Evolutionary conservation across 2,888 invertebrate genomes (phyloP).

Genomic region (Monochamus alternatus): DNA sequence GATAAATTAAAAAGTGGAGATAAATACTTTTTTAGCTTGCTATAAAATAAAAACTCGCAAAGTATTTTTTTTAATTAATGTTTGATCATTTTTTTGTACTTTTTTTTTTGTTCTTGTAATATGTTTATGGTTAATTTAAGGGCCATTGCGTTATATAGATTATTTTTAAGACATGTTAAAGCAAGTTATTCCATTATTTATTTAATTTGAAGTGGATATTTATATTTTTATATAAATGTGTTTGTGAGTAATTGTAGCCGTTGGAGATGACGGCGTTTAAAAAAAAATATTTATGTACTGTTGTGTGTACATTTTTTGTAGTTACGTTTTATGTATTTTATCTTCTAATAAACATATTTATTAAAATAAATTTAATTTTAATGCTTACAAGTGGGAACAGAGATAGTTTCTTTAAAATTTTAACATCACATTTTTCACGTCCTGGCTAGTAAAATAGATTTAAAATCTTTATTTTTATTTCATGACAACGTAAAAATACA

Average conservation of each 20-base stretch:
- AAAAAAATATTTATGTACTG: slow-evolving; percentile 17
- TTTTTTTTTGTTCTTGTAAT: not conserved
- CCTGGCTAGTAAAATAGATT: too few relatives aligned
- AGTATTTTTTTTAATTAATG: slow-evolving; percentile 7
- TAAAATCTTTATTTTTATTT: too few relatives aligned
- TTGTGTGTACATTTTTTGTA: slow-evolving; percentile 32
- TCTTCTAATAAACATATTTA: slow-evolving; percentile 27
- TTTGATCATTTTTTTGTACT: slow-evolving; percentile 12
- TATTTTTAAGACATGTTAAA: slow-evolving; percentile 22
- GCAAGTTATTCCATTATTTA: slow-evolving; percentile 39
- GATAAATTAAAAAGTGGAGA: slow-evolving; percentile 2
- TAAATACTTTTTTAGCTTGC: not conserved
- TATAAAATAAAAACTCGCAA: not conserved
- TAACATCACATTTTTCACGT: too few relatives aligned
- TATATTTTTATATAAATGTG: slow-evolving; percentile 45
- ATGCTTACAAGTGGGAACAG: too few relatives aligned
- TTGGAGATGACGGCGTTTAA: slow-evolving; percentile 17
- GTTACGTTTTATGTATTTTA: slow-evolving; percentile 37
- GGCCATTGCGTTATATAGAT: slow-evolving; percentile 19
- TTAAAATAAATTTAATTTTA: slow-evolving; percentile 3
- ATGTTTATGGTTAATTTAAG: slow-evolving; percentile 15
- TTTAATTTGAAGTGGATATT: slow-evolving; percentile 42
- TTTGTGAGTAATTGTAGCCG: slow-evolving; percentile 25
- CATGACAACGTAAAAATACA: too few relatives aligned
- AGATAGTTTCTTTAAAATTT: too few relatives aligned